Evolutionary conservation across 2,888 invertebrate species (phyloP).

Genomic region (Leucania comma): DNA sequence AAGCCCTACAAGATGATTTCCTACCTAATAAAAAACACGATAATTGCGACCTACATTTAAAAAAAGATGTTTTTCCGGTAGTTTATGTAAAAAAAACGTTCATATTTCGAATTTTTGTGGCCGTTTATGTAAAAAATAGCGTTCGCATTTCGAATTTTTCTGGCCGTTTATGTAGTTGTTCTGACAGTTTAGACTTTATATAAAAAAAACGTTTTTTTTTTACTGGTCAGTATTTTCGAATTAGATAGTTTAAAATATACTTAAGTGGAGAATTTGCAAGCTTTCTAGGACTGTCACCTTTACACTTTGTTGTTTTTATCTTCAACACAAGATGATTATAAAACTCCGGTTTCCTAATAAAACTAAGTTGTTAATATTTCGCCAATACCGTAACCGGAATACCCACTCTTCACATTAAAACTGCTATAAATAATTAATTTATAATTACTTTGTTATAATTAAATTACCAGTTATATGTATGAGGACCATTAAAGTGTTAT

Average conservation of each 20-base stretch:
- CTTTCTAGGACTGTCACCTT: neutral
- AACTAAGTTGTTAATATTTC: slow-evolving; percentile 8
- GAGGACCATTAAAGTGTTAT: neutral
- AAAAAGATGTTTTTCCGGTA: neutral
- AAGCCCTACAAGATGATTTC: too few relatives aligned
- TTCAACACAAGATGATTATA: neutral
- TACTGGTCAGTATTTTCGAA: too few relatives aligned
- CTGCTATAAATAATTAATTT: slow-evolving; percentile 14
- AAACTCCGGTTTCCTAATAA: slow-evolving; percentile 32
- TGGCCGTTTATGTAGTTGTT: too few relatives aligned
- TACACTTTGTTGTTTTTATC: neutral
- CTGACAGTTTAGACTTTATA: too few relatives aligned
- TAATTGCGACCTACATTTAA: too few relatives aligned
- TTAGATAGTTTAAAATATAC: too few relatives aligned
- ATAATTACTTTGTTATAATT: slow-evolving; percentile 16
- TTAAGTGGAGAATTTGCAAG: too few relatives aligned
- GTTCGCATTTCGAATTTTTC: too few relatives aligned
- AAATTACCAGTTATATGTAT: slow-evolving; percentile 20
- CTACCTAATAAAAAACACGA: too few relatives aligned
- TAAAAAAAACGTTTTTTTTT: too few relatives aligned
- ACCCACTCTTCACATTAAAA: neutral
- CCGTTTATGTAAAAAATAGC: too few relatives aligned
- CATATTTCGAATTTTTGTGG: neutral
- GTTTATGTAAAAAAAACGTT: neutral
- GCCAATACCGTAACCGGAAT: slow-evolving; percentile 11